A percentile compares a stretch with the other conserved stretches of the same genome.
These are phyloP conservation scores for Leuciscus waleckii DNA, from an alignment of 2,797 vertebrate species.

Conservation along the genomic window DNA sequence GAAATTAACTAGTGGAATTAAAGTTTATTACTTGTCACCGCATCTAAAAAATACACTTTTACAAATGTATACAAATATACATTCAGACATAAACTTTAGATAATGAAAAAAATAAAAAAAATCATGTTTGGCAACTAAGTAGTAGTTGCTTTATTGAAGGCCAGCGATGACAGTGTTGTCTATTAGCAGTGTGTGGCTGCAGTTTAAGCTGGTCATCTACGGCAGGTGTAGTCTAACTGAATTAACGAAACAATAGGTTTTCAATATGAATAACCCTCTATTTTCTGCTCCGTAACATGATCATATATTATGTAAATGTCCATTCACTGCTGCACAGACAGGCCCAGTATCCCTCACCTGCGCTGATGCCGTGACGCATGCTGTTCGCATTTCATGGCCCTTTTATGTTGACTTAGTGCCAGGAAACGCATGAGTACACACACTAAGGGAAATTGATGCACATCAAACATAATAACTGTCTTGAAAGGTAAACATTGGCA, in stretches of 20 bases:
- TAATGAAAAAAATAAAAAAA: neutral
- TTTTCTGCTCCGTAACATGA: slow-evolving; percentile 41
- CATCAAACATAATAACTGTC: slow-evolving; percentile 51
- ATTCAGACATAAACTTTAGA: neutral
- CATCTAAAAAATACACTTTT: neutral
- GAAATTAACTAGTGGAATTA: too few species aligned
- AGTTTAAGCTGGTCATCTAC: neutral
- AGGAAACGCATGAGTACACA: slow-evolving; percentile 74
- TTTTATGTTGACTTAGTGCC: slow-evolving; percentile 73
- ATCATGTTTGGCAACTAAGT: neutral
- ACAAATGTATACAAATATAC: neutral
- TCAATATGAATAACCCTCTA: slow-evolving; percentile 27
- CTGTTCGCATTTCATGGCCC: slow-evolving; percentile 60
- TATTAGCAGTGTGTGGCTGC: neutral
- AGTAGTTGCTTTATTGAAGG: neutral
- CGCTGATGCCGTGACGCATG: slow-evolving; percentile 48
- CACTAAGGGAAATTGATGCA: slow-evolving; percentile 75
- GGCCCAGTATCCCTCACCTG: slow-evolving; percentile 4
- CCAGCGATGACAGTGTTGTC: slow-evolving; percentile 21
- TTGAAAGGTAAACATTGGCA: slow-evolving; percentile 52
- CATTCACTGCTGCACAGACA: neutral
- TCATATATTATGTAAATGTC: neutral
- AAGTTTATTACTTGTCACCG: too few species aligned
- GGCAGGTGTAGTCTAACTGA: slow-evolving; percentile 31
- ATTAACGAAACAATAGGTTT: slow-evolving; percentile 39